phyloP scores from a whole-genome alignment of 1,140 invertebrate genomes.

The Trinorchestia longiramus region DNA sequence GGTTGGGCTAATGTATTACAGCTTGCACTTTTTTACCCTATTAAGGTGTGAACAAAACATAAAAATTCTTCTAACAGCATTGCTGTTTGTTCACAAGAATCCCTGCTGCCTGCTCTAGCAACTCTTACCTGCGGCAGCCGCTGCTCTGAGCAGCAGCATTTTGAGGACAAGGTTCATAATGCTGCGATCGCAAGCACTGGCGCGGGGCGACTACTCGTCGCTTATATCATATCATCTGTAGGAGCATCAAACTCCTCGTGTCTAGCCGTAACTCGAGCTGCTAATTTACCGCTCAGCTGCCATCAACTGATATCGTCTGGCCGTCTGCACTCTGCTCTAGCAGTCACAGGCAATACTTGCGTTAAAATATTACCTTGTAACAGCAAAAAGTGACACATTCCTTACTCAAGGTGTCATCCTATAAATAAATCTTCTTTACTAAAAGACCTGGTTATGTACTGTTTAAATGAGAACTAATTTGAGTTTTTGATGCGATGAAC shows the following conservation, averaged over 20 bases:
- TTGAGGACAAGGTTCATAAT: neutral
- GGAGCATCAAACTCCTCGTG: neutral
- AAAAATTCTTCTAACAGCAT: neutral
- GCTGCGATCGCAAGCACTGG: neutral
- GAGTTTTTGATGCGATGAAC: neutral
- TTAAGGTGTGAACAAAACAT: neutral
- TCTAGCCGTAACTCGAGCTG: neutral
- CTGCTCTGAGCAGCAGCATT: constrained; percentile 6
- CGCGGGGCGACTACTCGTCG: neutral
- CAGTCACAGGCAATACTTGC: too few relatives aligned
- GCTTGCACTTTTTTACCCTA: too few relatives aligned
- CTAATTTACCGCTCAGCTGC: neutral
- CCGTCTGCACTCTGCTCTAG: neutral
- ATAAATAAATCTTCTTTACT: too few relatives aligned
- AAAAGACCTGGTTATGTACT: too few relatives aligned
- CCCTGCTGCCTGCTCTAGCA: neutral
- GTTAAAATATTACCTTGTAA: too few relatives aligned
- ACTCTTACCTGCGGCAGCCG: neutral
- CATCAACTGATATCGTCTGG: neutral
- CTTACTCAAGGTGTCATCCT: too few relatives aligned
- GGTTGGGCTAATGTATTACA: too few relatives aligned
- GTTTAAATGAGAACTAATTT: neutral
- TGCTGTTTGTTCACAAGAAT: neutral
- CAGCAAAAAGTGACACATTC: too few relatives aligned
- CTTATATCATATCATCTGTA: neutral